These are phyloP conservation scores for Ecliptopera silaceata DNA, from an alignment of 2,888 invertebrate species.

Conservation along the genomic window DNA sequence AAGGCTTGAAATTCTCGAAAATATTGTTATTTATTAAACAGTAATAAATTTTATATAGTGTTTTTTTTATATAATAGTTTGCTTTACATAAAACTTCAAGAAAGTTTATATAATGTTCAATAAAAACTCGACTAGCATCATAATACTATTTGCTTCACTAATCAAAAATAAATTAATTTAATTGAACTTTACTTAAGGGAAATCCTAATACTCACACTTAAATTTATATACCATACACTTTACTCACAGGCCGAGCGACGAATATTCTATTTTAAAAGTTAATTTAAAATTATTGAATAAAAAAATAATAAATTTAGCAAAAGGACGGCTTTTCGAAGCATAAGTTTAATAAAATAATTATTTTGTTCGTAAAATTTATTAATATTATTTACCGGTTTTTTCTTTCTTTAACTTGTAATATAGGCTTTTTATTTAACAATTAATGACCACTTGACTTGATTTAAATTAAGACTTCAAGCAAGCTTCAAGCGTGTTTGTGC, in stretches of 20 bases:
- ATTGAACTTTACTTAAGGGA: constrained; percentile 40
- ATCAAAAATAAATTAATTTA: constrained; percentile 45
- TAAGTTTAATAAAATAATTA: not conserved
- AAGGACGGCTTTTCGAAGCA: constrained; percentile 5
- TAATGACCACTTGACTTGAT: too few species aligned
- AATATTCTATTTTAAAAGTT: constrained; percentile 71
- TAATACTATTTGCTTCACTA: constrained; percentile 67
- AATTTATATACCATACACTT: constrained; percentile 49
- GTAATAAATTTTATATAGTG: too few species aligned
- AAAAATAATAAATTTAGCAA: not conserved
- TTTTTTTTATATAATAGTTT: too few species aligned
- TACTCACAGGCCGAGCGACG: constrained; percentile 70
- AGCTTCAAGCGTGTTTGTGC: too few species aligned
- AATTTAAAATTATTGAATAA: constrained; percentile 5
- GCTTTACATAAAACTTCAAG: too few species aligned
- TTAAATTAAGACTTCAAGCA: too few species aligned
- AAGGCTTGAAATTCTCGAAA: too few species aligned
- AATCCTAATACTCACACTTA: constrained; percentile 42
- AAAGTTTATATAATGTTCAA: constrained; percentile 33
- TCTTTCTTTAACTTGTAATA: too few species aligned
- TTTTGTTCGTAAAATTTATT: too few species aligned
- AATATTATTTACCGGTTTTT: too few species aligned
- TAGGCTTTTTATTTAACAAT: too few species aligned
- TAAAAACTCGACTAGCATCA: constrained; percentile 74
- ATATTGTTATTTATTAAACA: too few species aligned